Evolutionary conservation across 2,797 vertebrate genomes (phyloP).

Genomic region (Heterohyrax brucei): DNA sequence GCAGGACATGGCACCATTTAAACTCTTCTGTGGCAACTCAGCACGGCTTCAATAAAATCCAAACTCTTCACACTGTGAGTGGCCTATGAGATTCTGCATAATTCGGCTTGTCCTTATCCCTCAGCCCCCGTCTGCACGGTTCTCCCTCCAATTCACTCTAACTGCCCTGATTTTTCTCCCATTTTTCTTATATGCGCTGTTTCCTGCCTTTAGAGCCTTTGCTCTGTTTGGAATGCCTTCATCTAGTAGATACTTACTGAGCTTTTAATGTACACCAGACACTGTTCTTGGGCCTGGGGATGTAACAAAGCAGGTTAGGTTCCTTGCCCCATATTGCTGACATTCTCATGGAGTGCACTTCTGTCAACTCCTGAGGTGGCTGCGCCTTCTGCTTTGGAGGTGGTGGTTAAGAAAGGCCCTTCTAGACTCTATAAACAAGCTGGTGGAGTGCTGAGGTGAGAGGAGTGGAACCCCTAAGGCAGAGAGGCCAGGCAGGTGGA

Average conservation of each 20-base stretch:
- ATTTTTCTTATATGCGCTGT: neutral
- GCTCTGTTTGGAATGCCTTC: neutral
- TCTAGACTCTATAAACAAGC: neutral
- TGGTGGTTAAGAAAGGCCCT: neutral
- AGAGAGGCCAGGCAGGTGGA: neutral
- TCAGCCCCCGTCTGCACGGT: neutral
- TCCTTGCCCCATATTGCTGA: neutral
- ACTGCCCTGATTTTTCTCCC: neutral
- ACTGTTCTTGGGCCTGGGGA: neutral
- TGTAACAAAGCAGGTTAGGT: neutral
- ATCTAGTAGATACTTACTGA: neutral
- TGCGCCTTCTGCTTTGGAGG: neutral
- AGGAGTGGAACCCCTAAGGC: neutral
- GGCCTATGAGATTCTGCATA: neutral
- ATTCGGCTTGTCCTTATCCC: neutral
- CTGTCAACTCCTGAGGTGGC: neutral
- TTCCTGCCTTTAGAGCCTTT: neutral
- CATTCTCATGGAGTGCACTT: neutral
- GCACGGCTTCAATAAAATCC: neutral
- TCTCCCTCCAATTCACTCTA: neutral
- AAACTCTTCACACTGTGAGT: neutral
- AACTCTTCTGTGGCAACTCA: neutral
- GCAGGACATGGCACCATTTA: neutral
- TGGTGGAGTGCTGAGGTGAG: neutral
- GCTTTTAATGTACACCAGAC: neutral